Conservation (phyloP, 2,888 invertebrate species). For the Empis stercorea region DNA sequence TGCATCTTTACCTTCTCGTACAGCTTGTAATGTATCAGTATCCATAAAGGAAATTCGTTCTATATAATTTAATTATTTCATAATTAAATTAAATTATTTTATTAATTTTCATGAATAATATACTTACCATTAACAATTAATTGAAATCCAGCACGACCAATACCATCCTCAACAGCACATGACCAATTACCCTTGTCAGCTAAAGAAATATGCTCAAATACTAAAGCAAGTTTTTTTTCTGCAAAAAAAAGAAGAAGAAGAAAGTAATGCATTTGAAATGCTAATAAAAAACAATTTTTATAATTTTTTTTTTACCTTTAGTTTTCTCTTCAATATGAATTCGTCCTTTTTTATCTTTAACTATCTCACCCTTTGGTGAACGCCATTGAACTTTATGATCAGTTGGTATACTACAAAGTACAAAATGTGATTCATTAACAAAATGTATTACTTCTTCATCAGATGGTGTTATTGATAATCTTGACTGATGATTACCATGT, state of each 20-base stretch:
- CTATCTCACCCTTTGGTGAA: conserved; percentile 31
- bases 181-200: conserved; percentile 40
- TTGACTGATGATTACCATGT: conserved; percentile 40
- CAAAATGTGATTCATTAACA: conserved; percentile 37
- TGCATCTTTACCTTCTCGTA: conserved; percentile 39
- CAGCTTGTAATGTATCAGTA: conserved; percentile 39
- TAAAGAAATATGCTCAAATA: conserved; percentile 37
- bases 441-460: conserved; percentile 33
- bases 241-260: background rate
- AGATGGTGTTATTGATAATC: conserved; percentile 28
- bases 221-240: conserved; percentile 35
- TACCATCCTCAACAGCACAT: conserved; percentile 29
- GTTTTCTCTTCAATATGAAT: conserved; percentile 34
- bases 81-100: no score
- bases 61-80: no score
- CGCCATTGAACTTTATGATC: conserved; percentile 32
- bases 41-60: conserved; percentile 44
- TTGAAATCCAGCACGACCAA: conserved; percentile 22
- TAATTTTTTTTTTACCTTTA: conserved; percentile 19
- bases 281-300: background rate
- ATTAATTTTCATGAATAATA: no score
- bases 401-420: conserved; percentile 29
- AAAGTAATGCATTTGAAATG: no score
- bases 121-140: conserved; percentile 37
- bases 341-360: conserved; percentile 34